Conservation (phyloP, 1,140 invertebrate genomes). For the Microplitis mediator region DNA sequence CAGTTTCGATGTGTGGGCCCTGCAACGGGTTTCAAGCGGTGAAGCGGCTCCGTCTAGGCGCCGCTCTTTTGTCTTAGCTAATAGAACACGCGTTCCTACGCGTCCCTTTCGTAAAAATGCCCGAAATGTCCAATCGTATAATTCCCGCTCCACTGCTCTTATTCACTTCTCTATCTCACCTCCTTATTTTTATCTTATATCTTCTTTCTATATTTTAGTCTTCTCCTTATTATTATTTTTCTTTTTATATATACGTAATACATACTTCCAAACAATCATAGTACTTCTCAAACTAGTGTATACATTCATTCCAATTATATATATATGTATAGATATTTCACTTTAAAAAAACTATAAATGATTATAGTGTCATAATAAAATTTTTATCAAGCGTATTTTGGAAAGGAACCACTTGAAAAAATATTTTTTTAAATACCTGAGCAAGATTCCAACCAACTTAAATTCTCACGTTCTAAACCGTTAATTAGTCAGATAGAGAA, state of each 20-base stretch:
- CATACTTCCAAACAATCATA: too few relatives aligned
- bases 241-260: neutral
- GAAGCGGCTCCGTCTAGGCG: constrained; percentile 49
- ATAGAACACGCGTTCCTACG: constrained; percentile 61
- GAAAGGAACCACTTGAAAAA: neutral
- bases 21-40: constrained; percentile 8
- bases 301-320: neutral
- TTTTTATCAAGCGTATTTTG: neutral
- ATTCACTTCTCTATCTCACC: constrained; percentile 1
- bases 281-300: too few relatives aligned
- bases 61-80: constrained; percentile 63
- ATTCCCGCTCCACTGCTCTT: constrained; percentile 50
- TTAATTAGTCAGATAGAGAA: constrained; percentile 8
- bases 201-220: constrained; percentile 7
- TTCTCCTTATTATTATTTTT: neutral
- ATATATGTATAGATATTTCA: too few relatives aligned
- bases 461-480: neutral
- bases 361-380: neutral
- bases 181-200: constrained; percentile 23
- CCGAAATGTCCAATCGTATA: constrained; percentile 60
- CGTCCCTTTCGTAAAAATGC: constrained; percentile 57
- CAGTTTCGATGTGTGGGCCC: constrained; percentile 44
- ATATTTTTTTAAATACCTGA: constrained; percentile 1
- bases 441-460: neutral
- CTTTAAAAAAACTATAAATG: too few relatives aligned